phyloP scores from a whole-genome alignment of 1,140 invertebrate species.

The Psilanteris sp. region DNA sequence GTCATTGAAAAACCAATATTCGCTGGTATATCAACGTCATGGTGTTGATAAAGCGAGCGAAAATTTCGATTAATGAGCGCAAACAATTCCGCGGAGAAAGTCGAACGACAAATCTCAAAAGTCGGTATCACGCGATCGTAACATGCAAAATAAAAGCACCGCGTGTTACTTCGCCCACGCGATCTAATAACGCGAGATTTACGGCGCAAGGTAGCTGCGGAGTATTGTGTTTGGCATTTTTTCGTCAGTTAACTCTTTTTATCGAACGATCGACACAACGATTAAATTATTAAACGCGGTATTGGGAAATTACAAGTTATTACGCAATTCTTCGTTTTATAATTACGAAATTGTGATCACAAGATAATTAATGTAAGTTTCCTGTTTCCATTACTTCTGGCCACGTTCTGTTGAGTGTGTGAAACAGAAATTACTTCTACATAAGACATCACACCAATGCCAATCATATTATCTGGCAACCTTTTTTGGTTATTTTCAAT shows the following conservation, averaged over 20 bases:
- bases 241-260: conserved; percentile 10
- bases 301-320: conserved; percentile 32
- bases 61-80: conserved; percentile 53
- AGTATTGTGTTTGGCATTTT: conserved; percentile 31
- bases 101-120: conserved; percentile 54
- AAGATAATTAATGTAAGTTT: conserved; percentile 25
- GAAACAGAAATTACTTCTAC: conserved; percentile 24
- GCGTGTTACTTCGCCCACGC: conserved; percentile 56
- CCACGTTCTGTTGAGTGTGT: conserved; percentile 11
- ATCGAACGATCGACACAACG: conserved; percentile 13
- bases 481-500: too few relatives aligned
- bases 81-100: conserved; percentile 54
- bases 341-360: conserved; percentile 31
- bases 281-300: conserved; percentile 37
- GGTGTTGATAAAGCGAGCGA: conserved; percentile 36
- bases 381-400: too few relatives aligned
- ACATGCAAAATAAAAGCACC: conserved; percentile 56
- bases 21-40: conserved; percentile 31
- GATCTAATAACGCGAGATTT: conserved; percentile 56
- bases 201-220: conserved; percentile 27
- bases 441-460: conserved; percentile 38
- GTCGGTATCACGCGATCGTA: conserved; percentile 50
- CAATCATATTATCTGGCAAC: too few relatives aligned
- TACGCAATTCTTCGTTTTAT: conserved; percentile 15
- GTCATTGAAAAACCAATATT: conserved; percentile 21